These are phyloP conservation scores for Drosophila barbarae DNA, from an alignment of 2,888 invertebrate genomes.

Conservation along the genomic window DNA sequence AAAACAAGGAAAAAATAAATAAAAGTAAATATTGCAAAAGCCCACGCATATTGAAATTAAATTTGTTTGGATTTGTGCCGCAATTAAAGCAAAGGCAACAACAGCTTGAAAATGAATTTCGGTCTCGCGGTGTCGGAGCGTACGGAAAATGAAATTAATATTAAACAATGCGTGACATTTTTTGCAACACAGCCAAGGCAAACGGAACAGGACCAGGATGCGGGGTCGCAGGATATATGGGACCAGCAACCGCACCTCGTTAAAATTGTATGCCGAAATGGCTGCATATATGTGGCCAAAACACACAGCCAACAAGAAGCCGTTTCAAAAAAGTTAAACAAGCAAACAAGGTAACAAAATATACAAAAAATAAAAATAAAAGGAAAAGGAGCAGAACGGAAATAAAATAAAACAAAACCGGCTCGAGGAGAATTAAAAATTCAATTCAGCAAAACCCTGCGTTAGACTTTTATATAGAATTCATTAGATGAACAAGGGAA, in stretches of 20 bases:
- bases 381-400: constrained; percentile 21
- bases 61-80: constrained; percentile 14
- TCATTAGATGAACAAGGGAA: neutral
- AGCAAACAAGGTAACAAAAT: constrained; percentile 43
- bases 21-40: constrained; percentile 9
- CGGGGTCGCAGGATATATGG: constrained; percentile 18
- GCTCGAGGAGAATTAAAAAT: constrained; percentile 56
- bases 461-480: constrained; percentile 1
- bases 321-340: constrained; percentile 32
- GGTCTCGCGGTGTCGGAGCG: constrained; percentile 24
- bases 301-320: constrained; percentile 45
- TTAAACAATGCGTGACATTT: constrained; percentile 55
- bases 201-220: constrained; percentile 14
- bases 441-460: constrained; percentile 31
- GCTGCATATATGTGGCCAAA: constrained; percentile 37
- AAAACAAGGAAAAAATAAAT: constrained; percentile 1
- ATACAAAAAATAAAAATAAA: constrained; percentile 42
- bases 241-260: constrained; percentile 60
- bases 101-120: constrained; percentile 33
- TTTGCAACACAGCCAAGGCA: constrained; percentile 34
- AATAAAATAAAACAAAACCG: constrained; percentile 14
- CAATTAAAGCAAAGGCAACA: constrained; percentile 32
- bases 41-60: constrained; percentile 12
- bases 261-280: constrained; percentile 66
- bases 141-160: constrained; percentile 45